Percentiles rank a stretch among this genome's conserved stretches.
Evolutionary conservation across 1,140 invertebrate species (phyloP).

Genomic region (Helicorthomorpha holstii): DNA sequence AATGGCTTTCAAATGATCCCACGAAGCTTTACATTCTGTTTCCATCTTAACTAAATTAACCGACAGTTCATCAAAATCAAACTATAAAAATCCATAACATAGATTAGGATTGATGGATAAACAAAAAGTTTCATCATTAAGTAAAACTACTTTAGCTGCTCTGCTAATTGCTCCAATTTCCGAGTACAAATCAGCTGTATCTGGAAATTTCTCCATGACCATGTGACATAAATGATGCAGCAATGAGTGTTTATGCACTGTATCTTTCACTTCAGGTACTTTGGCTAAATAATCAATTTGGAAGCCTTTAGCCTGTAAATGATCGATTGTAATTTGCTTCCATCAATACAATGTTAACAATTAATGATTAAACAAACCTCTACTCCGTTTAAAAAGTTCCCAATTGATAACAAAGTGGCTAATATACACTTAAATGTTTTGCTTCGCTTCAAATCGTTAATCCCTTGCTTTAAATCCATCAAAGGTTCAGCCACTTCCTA

Average conservation of each 20-base stretch:
- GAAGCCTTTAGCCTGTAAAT: constrained; percentile 59
- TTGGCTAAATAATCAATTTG: constrained; percentile 94
- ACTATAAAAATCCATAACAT: constrained; percentile 24
- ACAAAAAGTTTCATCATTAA: not conserved
- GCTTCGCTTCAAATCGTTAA: constrained; percentile 73
- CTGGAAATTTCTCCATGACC: constrained; percentile 89
- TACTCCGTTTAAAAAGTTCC: constrained; percentile 91
- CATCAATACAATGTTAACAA: not conserved
- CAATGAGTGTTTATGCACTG: constrained; percentile 93
- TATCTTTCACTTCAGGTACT: constrained; percentile 98
- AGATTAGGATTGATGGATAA: not conserved
- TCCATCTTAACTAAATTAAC: constrained; percentile 76
- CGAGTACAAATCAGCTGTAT: constrained; percentile 89
- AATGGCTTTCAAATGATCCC: constrained; percentile 91
- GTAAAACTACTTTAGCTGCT: constrained; percentile 43
- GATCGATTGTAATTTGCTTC: not conserved
- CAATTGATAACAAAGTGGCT: constrained; percentile 80
- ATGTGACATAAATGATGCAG: constrained; percentile 94
- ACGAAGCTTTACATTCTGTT: constrained; percentile 88
- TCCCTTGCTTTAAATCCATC: constrained; percentile 94
- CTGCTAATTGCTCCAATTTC: constrained; percentile 87
- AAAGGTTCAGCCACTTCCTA: constrained; percentile 95
- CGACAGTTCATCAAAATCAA: constrained; percentile 78
- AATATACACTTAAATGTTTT: constrained; percentile 90
- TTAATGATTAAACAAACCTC: constrained; percentile 35